phyloP scores from a whole-genome alignment of 1,140 invertebrate genomes.

The Lordiphosa clarofinis region DNA sequence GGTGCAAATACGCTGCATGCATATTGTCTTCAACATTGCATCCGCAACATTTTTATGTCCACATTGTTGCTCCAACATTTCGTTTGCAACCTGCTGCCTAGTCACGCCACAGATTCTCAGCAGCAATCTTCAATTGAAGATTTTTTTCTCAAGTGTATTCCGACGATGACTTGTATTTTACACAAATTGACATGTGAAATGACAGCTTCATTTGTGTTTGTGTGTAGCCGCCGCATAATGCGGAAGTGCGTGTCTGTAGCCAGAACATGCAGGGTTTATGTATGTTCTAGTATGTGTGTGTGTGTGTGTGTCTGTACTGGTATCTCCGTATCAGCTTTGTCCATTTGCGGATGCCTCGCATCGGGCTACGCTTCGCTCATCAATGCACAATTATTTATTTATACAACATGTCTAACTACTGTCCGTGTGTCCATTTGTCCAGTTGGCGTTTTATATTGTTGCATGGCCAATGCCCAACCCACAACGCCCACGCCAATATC shows the following conservation, averaged over 20 bases:
- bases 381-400: conserved; percentile 62
- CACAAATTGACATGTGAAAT: conserved; percentile 65
- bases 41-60: no score
- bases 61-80: no score
- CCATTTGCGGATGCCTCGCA: conserved; percentile 37
- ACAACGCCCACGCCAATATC: conserved; percentile 35
- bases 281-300: conserved; percentile 16
- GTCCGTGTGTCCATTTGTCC: conserved; percentile 25
- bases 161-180: conserved; percentile 38
- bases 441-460: conserved; percentile 24
- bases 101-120: no score
- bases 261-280: conserved; percentile 23
- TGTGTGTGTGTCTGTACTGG: no score
- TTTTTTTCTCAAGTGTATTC: not conserved
- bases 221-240: conserved; percentile 36
- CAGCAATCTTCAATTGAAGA: not conserved
- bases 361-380: conserved; percentile 35
- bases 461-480: conserved; percentile 28
- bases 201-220: conserved; percentile 67
- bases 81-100: no score
- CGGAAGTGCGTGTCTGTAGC: conserved; percentile 55
- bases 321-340: conserved; percentile 32
- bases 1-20: no score
- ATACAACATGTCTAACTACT: conserved; percentile 50
- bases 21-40: no score